Evolutionary conservation across 1,140 invertebrate species (phyloP).

Genomic region (Vanessa atalanta): DNA sequence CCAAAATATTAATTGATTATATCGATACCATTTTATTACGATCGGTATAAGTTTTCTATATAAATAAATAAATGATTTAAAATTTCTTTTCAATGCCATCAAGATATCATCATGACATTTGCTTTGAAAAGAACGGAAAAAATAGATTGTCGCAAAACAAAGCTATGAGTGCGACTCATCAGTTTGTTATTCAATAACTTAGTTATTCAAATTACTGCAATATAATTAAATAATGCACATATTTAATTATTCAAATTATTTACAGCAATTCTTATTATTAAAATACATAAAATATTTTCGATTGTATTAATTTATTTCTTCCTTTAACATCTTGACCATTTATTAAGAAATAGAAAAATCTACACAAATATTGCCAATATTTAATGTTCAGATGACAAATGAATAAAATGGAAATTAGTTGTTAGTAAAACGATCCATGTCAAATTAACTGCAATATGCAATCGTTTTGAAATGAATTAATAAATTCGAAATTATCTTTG

Average conservation of each 20-base stretch:
- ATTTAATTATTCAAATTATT: slow-evolving; percentile 14
- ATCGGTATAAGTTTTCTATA: too few species aligned
- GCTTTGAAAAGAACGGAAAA: neutral
- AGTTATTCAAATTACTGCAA: slow-evolving; percentile 12
- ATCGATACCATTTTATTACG: too few species aligned
- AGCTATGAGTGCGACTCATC: neutral
- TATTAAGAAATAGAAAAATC: neutral
- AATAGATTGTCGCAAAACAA: neutral
- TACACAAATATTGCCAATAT: neutral
- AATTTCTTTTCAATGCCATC: neutral
- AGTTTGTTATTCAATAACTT: neutral
- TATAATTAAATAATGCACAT: neutral
- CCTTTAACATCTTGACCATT: neutral
- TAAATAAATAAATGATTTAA: too few species aligned
- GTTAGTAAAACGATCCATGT: neutral
- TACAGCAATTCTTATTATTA: neutral
- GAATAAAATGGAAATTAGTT: slow-evolving; percentile 4
- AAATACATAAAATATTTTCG: slow-evolving; percentile 18
- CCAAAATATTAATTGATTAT: too few species aligned
- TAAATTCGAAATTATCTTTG: neutral
- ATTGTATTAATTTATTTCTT: neutral
- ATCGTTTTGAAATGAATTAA: neutral
- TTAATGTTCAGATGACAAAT: neutral
- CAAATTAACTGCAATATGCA: neutral
- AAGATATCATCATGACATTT: neutral